Percentiles rank a stretch among this genome's conserved stretches.
Evolutionary conservation across 2,113 vertebrate genomes (phyloP).

Genomic region (Alethe diademata): DNA sequence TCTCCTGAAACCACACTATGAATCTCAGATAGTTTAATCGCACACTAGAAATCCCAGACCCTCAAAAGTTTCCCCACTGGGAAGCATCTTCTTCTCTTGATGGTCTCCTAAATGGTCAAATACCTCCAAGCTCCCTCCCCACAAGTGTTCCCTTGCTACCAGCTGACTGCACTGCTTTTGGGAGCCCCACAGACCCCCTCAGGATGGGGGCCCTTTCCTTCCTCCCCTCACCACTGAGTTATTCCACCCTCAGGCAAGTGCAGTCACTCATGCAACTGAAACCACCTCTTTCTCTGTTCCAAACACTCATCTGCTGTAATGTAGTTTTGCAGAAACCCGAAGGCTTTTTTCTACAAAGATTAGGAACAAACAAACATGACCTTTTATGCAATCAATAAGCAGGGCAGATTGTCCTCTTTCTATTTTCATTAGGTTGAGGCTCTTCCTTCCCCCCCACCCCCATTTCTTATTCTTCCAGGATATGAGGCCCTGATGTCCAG

Average conservation of each 20-base stretch:
- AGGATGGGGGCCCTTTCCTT: not conserved
- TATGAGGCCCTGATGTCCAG: not conserved
- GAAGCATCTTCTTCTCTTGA: not conserved
- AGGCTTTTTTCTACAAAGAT: not conserved
- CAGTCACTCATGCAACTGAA: not conserved
- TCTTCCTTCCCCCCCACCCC: fast-evolving
- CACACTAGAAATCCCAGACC: fast-evolving
- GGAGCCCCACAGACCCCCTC: not conserved
- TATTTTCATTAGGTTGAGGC: not conserved
- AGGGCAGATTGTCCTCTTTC: not conserved
- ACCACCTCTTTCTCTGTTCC: not conserved
- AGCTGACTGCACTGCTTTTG: not conserved
- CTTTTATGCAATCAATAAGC: not conserved
- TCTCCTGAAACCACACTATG: not conserved
- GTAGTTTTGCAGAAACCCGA: not conserved
- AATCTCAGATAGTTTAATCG: not conserved
- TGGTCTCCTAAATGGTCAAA: not conserved
- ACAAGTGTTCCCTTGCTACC: not conserved
- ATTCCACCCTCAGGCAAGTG: not conserved
- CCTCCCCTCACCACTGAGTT: not conserved
- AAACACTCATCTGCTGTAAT: not conserved
- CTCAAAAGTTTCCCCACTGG: not conserved
- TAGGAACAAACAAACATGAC: not conserved
- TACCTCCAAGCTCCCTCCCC: not conserved
- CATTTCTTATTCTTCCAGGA: not conserved